phyloP scores from a whole-genome alignment of 2,113 vertebrate genomes.

The Bungarus multicinctus region DNA sequence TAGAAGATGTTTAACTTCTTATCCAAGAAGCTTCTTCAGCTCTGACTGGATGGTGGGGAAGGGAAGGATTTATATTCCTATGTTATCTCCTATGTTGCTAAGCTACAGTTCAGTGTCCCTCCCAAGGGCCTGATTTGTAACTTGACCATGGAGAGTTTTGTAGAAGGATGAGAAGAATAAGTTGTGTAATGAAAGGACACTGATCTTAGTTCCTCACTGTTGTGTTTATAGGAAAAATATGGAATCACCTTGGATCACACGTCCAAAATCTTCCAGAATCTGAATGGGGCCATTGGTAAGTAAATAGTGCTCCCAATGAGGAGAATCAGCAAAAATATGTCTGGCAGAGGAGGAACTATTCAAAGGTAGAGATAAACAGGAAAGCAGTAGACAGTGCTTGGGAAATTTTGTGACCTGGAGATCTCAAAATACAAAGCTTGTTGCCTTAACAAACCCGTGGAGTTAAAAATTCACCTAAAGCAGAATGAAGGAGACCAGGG shows the following conservation, averaged over 20 bases:
- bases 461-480: not conserved
- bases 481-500: not conserved
- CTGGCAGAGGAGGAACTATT: not conserved
- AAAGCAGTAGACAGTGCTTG: not conserved
- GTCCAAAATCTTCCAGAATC: slow-evolving; percentile 79
- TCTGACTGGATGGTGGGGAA: no score
- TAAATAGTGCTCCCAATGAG: not conserved
- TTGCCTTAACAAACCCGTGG: not conserved
- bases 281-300: slow-evolving; percentile 80
- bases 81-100: not conserved
- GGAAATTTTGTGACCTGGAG: no score
- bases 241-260: slow-evolving; percentile 75
- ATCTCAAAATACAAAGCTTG: not conserved
- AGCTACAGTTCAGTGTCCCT: not conserved
- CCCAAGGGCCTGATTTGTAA: not conserved
- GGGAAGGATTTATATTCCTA: no score
- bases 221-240: slow-evolving; percentile 67
- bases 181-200: not conserved
- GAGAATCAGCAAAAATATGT: not conserved
- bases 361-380: not conserved
- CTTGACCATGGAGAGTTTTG: not conserved
- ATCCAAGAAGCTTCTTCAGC: no score
- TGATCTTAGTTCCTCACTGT: not conserved
- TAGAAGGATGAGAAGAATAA: not conserved
- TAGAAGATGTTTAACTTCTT: no score